A percentile compares a stretch with the other conserved stretches of the same genome.
Conservation (phyloP, 2,113 vertebrate species). For the Bujurquina vittata region DNA sequence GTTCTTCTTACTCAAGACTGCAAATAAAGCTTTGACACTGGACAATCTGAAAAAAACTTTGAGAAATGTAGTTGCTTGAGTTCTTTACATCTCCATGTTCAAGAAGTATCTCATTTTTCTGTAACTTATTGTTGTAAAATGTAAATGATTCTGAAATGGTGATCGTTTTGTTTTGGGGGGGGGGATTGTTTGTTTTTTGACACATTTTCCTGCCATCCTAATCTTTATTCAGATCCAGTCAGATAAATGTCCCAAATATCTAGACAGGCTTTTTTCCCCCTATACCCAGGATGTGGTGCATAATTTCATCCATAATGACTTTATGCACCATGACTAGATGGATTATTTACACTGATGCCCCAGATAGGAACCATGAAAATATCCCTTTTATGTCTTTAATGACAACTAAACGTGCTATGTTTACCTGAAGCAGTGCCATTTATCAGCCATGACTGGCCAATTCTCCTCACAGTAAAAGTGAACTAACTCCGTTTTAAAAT, state of each 20-base stretch:
- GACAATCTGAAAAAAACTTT: background rate
- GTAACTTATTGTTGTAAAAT: background rate
- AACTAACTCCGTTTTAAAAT: background rate
- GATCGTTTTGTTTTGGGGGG: background rate
- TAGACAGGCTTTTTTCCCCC: background rate
- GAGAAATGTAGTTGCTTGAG: background rate
- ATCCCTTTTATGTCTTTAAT: background rate
- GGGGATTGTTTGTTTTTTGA: background rate
- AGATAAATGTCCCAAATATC: background rate
- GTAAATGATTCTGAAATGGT: background rate
- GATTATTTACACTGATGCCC: background rate
- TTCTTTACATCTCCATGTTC: too few relatives aligned
- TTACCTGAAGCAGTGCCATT: background rate
- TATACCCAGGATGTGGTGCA: background rate
- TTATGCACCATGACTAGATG: background rate
- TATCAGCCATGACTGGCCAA: background rate
- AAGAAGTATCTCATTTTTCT: background rate
- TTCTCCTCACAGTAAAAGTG: background rate
- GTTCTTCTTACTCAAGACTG: background rate
- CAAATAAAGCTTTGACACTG: background rate
- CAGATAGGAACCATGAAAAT: background rate
- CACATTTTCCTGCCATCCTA: background rate
- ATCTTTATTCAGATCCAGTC: background rate
- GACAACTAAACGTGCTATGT: background rate
- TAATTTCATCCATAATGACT: background rate